Evolutionary conservation across 2,797 vertebrate genomes (phyloP).

Genomic region (Lophotriccus pileatus): DNA sequence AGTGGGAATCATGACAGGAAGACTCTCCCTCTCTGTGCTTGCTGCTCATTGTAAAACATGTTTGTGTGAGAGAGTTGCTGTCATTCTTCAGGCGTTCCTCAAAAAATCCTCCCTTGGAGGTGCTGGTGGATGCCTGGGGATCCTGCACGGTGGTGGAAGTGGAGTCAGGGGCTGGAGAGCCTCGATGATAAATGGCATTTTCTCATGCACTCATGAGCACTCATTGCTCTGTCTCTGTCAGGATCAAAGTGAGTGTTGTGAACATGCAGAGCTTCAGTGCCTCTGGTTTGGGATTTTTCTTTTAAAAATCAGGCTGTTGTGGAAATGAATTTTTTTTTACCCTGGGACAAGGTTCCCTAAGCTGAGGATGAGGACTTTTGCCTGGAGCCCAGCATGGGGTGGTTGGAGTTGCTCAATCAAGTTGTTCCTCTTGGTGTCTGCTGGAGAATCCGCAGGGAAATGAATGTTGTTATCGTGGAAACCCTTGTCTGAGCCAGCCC

Average conservation of each 20-base stretch:
- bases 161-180: background rate
- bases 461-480: rapidly evolving
- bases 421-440: background rate
- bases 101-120: background rate
- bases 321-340: background rate
- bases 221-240: rapidly evolving
- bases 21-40: background rate
- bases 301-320: background rate
- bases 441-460: background rate
- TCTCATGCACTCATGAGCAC: rapidly evolving
- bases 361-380: background rate
- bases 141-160: background rate
- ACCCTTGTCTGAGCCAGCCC: rapidly evolving
- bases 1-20: background rate
- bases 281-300: background rate
- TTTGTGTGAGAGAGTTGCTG: background rate
- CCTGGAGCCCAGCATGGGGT: background rate
- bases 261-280: rapidly evolving
- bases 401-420: background rate
- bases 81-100: background rate
- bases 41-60: rapidly evolving
- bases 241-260: background rate
- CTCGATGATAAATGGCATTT: background rate
- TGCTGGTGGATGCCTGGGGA: background rate
- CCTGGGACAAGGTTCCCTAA: background rate